Conservation (phyloP, 2,113 vertebrate genomes). For the Romanogobio albipinnatus region DNA sequence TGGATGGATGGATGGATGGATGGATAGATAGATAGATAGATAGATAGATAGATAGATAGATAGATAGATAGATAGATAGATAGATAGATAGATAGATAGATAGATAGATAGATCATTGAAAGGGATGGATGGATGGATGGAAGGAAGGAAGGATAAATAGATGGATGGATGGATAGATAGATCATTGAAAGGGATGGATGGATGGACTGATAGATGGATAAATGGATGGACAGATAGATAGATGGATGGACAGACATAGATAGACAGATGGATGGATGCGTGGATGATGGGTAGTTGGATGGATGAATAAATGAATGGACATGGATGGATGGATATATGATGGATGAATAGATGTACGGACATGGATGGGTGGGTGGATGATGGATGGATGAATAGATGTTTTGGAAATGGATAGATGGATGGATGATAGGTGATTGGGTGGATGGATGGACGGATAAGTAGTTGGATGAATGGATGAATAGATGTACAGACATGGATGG, state of each 20-base stretch:
- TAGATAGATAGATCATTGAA: fast-evolving
- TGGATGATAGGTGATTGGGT: not conserved
- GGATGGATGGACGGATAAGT: fast-evolving
- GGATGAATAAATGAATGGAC: not conserved
- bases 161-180: not conserved
- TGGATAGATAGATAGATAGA: fast-evolving
- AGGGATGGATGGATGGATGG: fast-evolving
- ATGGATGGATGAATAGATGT: not conserved
- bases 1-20: not conserved
- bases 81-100: fast-evolving
- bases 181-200: not conserved
- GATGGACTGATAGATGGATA: not conserved
- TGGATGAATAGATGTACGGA: not conserved
- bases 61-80: fast-evolving
- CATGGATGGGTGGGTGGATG: fast-evolving
- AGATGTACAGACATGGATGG: not conserved
- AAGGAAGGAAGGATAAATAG: fast-evolving
- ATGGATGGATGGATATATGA: not conserved
- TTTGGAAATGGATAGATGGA: not conserved
- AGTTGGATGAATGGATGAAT: not conserved
- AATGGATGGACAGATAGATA: fast-evolving
- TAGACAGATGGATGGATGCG: not conserved
- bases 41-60: not conserved
- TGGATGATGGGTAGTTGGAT: too few species aligned
- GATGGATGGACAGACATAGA: not conserved